A percentile compares a stretch with the other conserved stretches of the same genome.
These are phyloP conservation scores for Platyrinchus mystaceus DNA, from an alignment of 2,797 vertebrate genomes.

Conservation along the genomic window DNA sequence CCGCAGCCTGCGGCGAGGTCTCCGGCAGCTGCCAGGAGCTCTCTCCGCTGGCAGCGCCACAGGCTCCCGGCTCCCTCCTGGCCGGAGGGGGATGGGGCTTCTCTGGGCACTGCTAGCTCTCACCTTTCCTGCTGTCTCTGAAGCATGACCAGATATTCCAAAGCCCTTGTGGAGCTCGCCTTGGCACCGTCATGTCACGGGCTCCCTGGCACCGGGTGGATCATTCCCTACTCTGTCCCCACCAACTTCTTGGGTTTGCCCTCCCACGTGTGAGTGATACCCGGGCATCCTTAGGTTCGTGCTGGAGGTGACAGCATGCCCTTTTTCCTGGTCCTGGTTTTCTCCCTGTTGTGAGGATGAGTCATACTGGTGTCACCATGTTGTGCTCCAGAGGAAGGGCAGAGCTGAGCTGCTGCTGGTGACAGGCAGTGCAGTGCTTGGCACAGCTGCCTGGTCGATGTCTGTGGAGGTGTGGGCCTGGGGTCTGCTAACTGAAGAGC, in stretches of 20 bases:
- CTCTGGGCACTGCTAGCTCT: not conserved
- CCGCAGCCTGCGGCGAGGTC: not conserved
- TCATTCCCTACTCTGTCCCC: not conserved
- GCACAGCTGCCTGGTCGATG: not conserved
- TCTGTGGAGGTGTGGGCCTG: not conserved
- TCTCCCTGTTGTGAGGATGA: not conserved
- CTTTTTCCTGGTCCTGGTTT: not conserved
- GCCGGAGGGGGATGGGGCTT: not conserved
- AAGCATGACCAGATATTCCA: not conserved
- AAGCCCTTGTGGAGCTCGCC: not conserved
- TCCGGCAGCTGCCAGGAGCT: not conserved
- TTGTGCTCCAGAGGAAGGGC: constrained; percentile 22
- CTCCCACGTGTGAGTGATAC: not conserved
- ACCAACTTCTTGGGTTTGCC: not conserved
- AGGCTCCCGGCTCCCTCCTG: not conserved
- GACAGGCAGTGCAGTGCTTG: not conserved
- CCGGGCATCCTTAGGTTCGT: not conserved
- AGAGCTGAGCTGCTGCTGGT: not conserved
- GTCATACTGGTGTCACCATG: constrained; percentile 36
- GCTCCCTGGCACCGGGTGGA: not conserved
- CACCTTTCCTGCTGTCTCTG: not conserved
- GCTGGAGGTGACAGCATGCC: not conserved
- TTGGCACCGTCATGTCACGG: accelerated
- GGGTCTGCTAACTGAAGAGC: not conserved
- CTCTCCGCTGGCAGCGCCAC: not conserved